Evolutionary conservation across 2,888 invertebrate genomes (phyloP), one percentile per base, ranked within the genome.

Genomic region (Stenodera caucasica): DNA sequence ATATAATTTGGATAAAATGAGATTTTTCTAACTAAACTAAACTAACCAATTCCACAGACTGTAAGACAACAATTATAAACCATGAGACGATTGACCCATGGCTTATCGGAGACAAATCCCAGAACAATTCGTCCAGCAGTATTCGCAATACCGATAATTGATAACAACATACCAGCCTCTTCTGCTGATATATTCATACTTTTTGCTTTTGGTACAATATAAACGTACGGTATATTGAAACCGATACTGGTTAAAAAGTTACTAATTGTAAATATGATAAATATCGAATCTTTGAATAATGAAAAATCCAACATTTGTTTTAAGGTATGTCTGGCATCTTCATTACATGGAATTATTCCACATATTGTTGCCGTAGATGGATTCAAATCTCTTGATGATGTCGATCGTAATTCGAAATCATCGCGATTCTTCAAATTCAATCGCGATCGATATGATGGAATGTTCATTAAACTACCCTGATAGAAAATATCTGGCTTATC

Each of bases 171-270:
- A 70, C 90, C 88, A 5, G 90, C 87, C 45, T 84, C 76, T 12
- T 83, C 80, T 57, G 85, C 83, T 15, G 81, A 75, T 32, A 92
- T 81, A 1, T 82, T 84, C 54, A 88, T 76, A 0, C 78, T 78
- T 61, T 88, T 83, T 11, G 91, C 91, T 82, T 90, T 87, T 52
- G 91, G 86, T 70, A 90, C 89, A 61, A 92, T 85, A 76, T 92
- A 96, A 55, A 96, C 89, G 77, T 95, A 96, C 33, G 97, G 97
- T 75, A 96, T 88, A 79, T 96, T 94, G 83, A 95, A 96, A 63
- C 96, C 96, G 75, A 97, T 90, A 77, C 94, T 96, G 49, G 96
- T 96, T 76, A 93, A 89, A 79, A 99, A 95, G 81, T 99, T 99
- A 37, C 98, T 98, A 57, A 94, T 72, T 12, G 91, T 88, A 80